Base-by-base conservation (phyloP, 2,113 vertebrate genomes). In the Rhegmatorhina hoffmannsi region DNA sequence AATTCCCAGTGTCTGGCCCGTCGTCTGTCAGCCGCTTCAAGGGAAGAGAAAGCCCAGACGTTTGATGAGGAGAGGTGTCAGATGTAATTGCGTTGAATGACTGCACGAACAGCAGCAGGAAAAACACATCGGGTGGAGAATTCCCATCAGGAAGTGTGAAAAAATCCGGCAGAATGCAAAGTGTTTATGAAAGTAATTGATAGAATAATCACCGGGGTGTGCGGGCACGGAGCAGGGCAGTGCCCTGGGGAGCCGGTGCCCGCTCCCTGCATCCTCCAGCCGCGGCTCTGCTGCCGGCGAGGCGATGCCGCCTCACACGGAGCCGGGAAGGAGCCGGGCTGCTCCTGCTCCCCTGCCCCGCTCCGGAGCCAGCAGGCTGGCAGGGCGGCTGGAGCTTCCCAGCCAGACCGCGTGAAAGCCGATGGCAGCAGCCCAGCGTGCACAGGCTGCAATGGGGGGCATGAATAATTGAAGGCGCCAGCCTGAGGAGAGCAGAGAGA, bases 391-490 rank as follows among this genome's bases (percentile, higher is more conserved):
- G 84, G 78, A 92, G 93, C 91, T 94, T 63, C 91, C 81, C 89
- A 75, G 83, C 29, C n/a, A 63, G 82, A 5, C 2, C 84, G 2
- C 21, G 58, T 49, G 79, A 64, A 74, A 91, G 78, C 58, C 70
- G 47, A 72, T 60, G 94, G 96, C 95, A 85, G 67, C 90, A 52
- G 90, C 91, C 46, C 87, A 78, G 92, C 66, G 16, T 56, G 75
- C 89, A 40, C 82, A 81, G 76, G 82, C 94, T 97, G 97, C 96
- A 92, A 17, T 18, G 82, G 95, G 95, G 97, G 91, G 95, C 93
- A 97, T 98, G 97, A 97, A 98, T 97, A 97, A 97, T 97, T 97
- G 97, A 98, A 96, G 93, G 94, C 75, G 11, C 82, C 87, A 78
- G 86, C 81, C 84, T 40, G 70, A 73, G 77, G 76, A 89, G 82